phyloP scores from a whole-genome alignment of 2,797 vertebrate species.

The Eospalax fontanierii region DNA sequence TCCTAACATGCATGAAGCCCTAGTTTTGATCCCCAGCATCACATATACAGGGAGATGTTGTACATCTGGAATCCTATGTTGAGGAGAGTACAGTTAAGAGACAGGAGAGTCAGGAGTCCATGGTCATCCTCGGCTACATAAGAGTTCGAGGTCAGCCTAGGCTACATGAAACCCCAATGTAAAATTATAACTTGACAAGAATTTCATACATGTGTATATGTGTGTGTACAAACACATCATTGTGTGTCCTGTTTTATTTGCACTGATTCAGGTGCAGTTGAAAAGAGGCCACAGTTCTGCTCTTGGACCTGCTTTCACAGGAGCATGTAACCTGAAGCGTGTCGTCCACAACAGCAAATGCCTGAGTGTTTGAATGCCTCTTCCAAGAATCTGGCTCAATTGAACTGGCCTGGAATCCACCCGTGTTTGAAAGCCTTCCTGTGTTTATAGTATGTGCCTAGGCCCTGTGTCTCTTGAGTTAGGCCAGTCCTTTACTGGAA shows the following conservation, averaged over 20 bases:
- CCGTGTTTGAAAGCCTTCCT: not conserved
- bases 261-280: not conserved
- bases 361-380: not conserved
- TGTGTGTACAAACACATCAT: not conserved
- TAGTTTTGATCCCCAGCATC: not conserved
- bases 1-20: not conserved
- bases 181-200: not conserved
- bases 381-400: not conserved
- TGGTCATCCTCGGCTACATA: not conserved
- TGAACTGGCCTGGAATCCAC: not conserved
- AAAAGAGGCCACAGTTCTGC: not conserved
- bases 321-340: not conserved
- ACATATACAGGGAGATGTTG: too few species aligned
- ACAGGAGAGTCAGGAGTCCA: not conserved
- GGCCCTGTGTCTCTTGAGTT: not conserved
- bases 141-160: not conserved
- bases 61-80: not conserved
- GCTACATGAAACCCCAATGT: not conserved
- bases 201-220: not conserved
- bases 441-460: not conserved
- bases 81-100: not conserved
- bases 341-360: not conserved
- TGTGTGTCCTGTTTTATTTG: not conserved
- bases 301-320: not conserved
- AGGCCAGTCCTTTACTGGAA: not conserved